Evolutionary conservation across 2,888 invertebrate species (phyloP), one percentile per base, ranked within the genome.

Genomic region (Orthonychiurus folsomi): DNA sequence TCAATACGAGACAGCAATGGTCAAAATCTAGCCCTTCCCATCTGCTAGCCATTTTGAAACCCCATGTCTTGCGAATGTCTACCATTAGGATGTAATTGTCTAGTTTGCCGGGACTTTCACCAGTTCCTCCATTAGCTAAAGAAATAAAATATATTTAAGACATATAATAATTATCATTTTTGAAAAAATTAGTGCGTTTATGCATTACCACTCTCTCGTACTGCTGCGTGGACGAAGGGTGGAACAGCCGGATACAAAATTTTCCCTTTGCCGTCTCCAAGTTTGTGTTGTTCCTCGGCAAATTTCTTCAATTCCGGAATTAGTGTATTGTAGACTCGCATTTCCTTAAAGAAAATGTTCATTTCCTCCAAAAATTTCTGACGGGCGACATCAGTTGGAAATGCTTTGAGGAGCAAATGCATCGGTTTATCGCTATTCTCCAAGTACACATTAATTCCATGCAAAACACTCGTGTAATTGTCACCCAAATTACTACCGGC

Each of bases 41-140:
- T 23, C 68, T 65, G 27, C 69, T 56, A 1, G 61, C 64, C 72
- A 73, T 73, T 50, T 59, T 55, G 60, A 66, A 73, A 1, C 71
- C 72, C 12, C 47, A 59, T 0, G 63, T 60, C 50, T 61, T 62
- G 28, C 71, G 61, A 50, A 70, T 64, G 60, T 73, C 71, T 24
- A 69, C 60, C 59, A 73, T 65, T 12, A 70, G 50, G 26, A 68
- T n/a, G 25, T 62, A 67, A 47, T 66, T 68, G 37, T 37, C 37
- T n/a, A n/a, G n/a, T n/a, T n/a, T 15, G 48, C n/a, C 48, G 48
- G 48, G 48, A 48, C 48, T 48, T n/a, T 48, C 15, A 48, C n/a
- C n/a, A n/a, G n/a, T n/a, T n/a, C n/a, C n/a, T n/a, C n/a, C n/a
- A n/a, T n/a, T n/a, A n/a, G n/a, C n/a, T n/a, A n/a, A n/a, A n/a